Evolutionary conservation across 2,113 vertebrate genomes (phyloP).

Genomic region (Dasyurus viverrinus): DNA sequence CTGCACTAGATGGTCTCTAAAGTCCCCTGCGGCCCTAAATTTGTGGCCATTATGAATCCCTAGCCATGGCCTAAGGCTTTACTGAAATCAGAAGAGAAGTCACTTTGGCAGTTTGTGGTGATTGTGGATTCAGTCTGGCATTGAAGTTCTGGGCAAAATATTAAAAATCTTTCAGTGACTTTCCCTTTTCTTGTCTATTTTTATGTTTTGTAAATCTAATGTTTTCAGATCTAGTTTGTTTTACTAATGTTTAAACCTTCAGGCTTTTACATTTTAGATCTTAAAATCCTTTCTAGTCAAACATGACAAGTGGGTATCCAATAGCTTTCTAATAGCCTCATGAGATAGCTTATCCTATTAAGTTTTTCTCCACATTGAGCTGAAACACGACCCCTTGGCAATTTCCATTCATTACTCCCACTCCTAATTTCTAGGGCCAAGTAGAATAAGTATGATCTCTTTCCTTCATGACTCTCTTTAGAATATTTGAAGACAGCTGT

Average conservation of each 20-base stretch:
- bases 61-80: neutral
- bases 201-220: neutral
- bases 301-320: neutral
- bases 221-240: neutral
- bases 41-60: neutral
- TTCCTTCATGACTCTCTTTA: neutral
- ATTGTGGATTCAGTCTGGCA: neutral
- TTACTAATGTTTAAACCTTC: neutral
- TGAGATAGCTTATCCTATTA: neutral
- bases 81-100: neutral
- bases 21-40: neutral
- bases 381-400: neutral
- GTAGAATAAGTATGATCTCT: neutral
- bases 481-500: neutral
- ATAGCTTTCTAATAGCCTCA: neutral
- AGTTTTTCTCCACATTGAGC: neutral
- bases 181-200: neutral
- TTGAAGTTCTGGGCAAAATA: neutral
- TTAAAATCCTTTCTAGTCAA: neutral
- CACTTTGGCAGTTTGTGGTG: neutral
- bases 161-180: neutral
- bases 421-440: neutral
- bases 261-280: neutral
- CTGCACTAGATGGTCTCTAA: neutral
- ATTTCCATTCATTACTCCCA: neutral